Evolutionary conservation across 1,140 invertebrate genomes (phyloP), one percentile per base, ranked within the genome.

Genomic region (Aphelinus certus): DNA sequence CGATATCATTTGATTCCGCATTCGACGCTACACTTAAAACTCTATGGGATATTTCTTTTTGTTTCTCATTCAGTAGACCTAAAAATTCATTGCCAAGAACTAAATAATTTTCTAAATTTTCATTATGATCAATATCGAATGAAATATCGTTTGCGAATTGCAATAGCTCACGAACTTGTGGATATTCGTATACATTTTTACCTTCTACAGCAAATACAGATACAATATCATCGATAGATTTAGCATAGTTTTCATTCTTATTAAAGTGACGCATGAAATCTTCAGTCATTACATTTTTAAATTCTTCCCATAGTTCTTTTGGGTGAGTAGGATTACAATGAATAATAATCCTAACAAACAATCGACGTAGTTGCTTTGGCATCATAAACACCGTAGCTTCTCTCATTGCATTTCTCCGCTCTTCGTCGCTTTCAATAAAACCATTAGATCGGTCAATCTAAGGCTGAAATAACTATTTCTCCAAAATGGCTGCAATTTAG

Each of bases 271-370:
- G 10, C 42, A 3, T 0, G 55, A 42, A 75, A 68, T 68, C 58
- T 43, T 69, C 1, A 5, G 65, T 62, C 46, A 69, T 4, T 47
- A 3, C 2, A 3, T 3, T 9, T 69, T 69, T 63, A 56, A 69
- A 75, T 47, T 69, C 45, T 7, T 75, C 57, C 73, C 65, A 74
- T n/a, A 74, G 6, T 60, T 74, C 5, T 9, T 61, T 1, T 10
- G 72, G 65, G n/a, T 53, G 4, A 9, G 62, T 9, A 0, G 65
- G 73, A 7, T 75, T 58, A n/a, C 73, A 75, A 10, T 69, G 58
- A n/a, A n/a, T n/a, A n/a, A n/a, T n/a, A n/a, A n/a, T n/a, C n/a
- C n/a, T n/a, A n/a, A n/a, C n/a, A n/a, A 71, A 75, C 26, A 75
- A 57, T 9, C 46, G 49, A 2, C 73, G 58, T 49, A 64, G 45